Percentiles rank a stretch among this genome's conserved stretches.
Evolutionary conservation across 2,797 vertebrate genomes (phyloP).

Genomic region (Heterohyrax brucei): DNA sequence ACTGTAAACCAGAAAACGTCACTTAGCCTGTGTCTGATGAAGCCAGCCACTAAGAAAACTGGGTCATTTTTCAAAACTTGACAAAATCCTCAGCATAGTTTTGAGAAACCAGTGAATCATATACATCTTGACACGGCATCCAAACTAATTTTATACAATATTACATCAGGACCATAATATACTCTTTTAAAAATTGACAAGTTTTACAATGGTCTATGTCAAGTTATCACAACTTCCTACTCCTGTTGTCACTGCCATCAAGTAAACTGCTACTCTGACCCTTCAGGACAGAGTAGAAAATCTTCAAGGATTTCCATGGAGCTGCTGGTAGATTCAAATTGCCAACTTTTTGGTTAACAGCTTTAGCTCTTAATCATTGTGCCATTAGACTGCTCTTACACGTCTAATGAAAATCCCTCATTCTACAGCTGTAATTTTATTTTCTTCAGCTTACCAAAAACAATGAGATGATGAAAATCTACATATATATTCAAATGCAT

Average conservation of each 20-base stretch:
- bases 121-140: not conserved
- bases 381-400: too few species aligned
- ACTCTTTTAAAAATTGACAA: not conserved
- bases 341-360: too few species aligned
- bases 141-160: not conserved
- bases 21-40: not conserved
- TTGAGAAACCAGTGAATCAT: slow-evolving; percentile 27
- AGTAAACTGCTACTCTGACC: too few species aligned
- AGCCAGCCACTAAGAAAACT: slow-evolving; percentile 1
- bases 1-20: not conserved
- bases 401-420: slow-evolving; percentile 31
- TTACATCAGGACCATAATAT: slow-evolving; percentile 22
- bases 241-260: not conserved
- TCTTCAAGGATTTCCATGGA: too few species aligned
- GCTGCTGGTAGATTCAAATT: too few species aligned
- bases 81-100: slow-evolving; percentile 23
- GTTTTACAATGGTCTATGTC: slow-evolving; percentile 4
- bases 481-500: not conserved
- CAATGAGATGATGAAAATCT: not conserved
- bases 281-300: too few species aligned
- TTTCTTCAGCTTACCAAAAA: slow-evolving; percentile 67
- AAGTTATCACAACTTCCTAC: slow-evolving; percentile 48
- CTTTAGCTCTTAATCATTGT: too few species aligned
- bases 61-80: slow-evolving; percentile 32
- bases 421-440: not conserved